Evolutionary conservation across 2,797 vertebrate genomes (phyloP), one percentile per base, ranked within the genome.

Genomic region (Mus spretus): DNA sequence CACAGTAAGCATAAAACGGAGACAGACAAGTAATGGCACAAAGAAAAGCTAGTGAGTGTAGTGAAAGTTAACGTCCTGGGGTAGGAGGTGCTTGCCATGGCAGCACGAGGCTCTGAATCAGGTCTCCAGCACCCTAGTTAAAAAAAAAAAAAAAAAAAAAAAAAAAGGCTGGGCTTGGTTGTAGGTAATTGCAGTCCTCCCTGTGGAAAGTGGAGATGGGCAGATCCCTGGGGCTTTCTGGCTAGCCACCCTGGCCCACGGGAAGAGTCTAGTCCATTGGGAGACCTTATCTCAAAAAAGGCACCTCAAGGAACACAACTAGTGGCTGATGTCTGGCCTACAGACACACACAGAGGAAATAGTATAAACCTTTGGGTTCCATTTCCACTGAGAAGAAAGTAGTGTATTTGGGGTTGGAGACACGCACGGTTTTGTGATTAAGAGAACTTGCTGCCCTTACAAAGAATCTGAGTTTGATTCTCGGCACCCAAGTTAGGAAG

Each of bases 351-450:
- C 77, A 79, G 10, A 80, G 31, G 34, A 17, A 44, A 40, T 57
- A 31, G 19, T 50, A 77, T 59, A 90, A 87, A 59, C 55, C 57
- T 93, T 88, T 8, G 79, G 65, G 2, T 89, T 94, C 85, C 70
- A 75, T 83, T 80, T 82, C 26, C 81, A 75, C 26, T 91, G 91
- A 1, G 7, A 59, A 63, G 47, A 57, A 72, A 80, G 26, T 57
- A 55, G 26, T 14, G 22, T 77, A 40, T 22, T 61, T 14, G 74
- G 34, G 34, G 50, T 31, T 80, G 50, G 50, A 79, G 7, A 53
- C 37, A 40, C 37, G 3, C 37, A 40, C 37, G 37, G 37, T 37
- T 31, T 34, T 3, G 15, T 15, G 78, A 12, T 22, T 12, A 55
- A 34, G 50, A 80, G 50, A 9, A 55, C 31, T 80, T 80, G 50